A percentile compares a stretch with the other conserved stretches of the same genome.
Evolutionary conservation across 2,888 invertebrate genomes (phyloP).

Genomic region (Tillus elongatus): DNA sequence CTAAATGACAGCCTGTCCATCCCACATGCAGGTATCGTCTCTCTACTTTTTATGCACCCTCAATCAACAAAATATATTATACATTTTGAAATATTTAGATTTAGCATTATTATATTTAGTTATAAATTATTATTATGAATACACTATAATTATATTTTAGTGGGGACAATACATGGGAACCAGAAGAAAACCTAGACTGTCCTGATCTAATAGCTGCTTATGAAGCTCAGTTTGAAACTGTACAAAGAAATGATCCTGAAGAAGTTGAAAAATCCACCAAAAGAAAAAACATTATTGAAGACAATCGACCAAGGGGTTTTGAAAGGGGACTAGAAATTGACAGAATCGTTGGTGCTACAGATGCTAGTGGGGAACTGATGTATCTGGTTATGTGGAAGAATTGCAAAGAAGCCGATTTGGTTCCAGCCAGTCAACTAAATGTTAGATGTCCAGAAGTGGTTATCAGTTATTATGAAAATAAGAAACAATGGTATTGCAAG

Average conservation of each 20-base stretch:
- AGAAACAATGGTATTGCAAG: conserved; percentile 35
- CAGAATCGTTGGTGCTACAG: conserved; percentile 82
- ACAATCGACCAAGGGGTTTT: conserved; percentile 57
- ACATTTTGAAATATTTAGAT: no score
- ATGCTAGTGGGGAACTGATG: conserved; percentile 78
- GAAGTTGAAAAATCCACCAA: conserved; percentile 32
- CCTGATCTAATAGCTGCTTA: conserved; percentile 54
- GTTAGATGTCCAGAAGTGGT: conserved; percentile 53
- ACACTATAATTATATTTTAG: conserved; percentile 21
- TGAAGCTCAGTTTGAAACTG: conserved; percentile 29
- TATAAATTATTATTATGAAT: not conserved
- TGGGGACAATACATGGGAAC: conserved; percentile 74
- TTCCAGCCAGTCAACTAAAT: conserved; percentile 52
- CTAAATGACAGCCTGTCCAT: no score
- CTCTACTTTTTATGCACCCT: no score
- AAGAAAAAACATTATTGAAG: conserved; percentile 38
- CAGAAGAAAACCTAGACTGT: conserved; percentile 69
- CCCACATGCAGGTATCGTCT: no score
- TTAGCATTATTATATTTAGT: no score
- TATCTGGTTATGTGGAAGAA: conserved; percentile 83
- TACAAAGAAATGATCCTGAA: conserved; percentile 15
- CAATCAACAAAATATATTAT: no score
- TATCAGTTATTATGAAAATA: conserved; percentile 54
- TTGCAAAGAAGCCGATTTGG: conserved; percentile 57
- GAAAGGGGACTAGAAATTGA: conserved; percentile 72